Evolutionary conservation across 2,888 invertebrate genomes (phyloP).

Genomic region (Agrochola litura): DNA sequence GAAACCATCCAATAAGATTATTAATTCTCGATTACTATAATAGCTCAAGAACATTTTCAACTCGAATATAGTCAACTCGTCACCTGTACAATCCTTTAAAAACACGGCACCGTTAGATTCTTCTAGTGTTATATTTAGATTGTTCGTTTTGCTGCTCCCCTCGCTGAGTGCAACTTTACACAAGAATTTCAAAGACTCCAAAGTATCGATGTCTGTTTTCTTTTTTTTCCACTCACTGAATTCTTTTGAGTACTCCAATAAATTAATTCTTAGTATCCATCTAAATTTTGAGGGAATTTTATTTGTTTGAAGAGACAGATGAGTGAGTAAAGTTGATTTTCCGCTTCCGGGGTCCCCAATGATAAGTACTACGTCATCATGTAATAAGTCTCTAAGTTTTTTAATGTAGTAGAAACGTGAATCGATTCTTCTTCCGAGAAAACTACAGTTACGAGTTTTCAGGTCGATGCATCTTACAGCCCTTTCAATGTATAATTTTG

Average conservation of each 20-base stretch:
- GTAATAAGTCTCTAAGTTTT: no score
- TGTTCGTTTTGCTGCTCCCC: neutral
- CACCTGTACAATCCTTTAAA: conserved; percentile 3
- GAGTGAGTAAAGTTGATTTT: conserved; percentile 59
- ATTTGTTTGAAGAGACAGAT: conserved; percentile 49
- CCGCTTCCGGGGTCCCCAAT: conserved; percentile 57
- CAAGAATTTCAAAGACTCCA: conserved; percentile 25
- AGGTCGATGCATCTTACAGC: no score
- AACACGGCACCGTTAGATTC: neutral
- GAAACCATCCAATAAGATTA: conserved; percentile 62
- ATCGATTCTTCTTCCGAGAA: no score
- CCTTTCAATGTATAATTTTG: neutral
- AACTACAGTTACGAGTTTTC: no score
- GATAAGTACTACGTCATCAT: no score
- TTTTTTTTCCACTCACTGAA: conserved; percentile 41
- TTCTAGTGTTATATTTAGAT: conserved; percentile 1
- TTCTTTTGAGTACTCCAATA: conserved; percentile 38
- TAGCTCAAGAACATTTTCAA: conserved; percentile 48
- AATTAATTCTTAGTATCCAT: conserved; percentile 53
- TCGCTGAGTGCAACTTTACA: conserved; percentile 12
- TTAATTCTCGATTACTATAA: conserved; percentile 32
- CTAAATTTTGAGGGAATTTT: no score
- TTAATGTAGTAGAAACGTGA: no score
- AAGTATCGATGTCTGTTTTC: neutral
- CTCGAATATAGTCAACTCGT: conserved; percentile 21